Conservation (phyloP, 2,113 vertebrate species). For the Calonectris borealis region DNA sequence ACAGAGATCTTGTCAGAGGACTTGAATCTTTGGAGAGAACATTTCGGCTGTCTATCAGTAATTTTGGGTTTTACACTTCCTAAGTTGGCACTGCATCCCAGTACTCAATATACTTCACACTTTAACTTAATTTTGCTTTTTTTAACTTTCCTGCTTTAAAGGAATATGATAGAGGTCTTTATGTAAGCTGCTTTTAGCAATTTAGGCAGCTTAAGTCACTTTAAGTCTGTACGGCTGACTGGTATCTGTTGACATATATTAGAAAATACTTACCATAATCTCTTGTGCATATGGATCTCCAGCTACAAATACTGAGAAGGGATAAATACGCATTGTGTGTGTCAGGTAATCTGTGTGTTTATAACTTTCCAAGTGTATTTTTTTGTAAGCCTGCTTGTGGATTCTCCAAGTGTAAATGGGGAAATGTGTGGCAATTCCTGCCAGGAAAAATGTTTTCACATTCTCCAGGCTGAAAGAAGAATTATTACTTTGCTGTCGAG, state of each 20-base stretch:
- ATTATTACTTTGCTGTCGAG: not conserved
- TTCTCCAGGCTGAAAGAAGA: not conserved
- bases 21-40: not conserved
- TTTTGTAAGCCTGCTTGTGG: not conserved
- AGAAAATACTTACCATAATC: not conserved
- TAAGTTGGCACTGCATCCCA: not conserved
- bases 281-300: not conserved
- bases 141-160: not conserved
- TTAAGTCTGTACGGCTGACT: not conserved
- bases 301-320: not conserved
- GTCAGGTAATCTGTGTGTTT: not conserved
- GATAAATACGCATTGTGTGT: not conserved
- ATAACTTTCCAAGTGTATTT: not conserved
- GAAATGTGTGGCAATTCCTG: not conserved
- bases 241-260: slow-evolving; percentile 7
- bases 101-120: not conserved
- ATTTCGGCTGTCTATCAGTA: not conserved
- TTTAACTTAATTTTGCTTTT: not conserved
- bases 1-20: not conserved
- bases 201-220: not conserved
- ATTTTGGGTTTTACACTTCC: not conserved
- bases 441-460: slow-evolving; percentile 46
- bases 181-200: not conserved
- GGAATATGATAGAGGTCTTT: not conserved
- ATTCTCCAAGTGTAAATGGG: not conserved